A percentile compares a stretch with the other conserved stretches of the same genome.
These are phyloP conservation scores for Vanacampus margaritifer DNA, from an alignment of 2,113 vertebrate genomes.

Conservation along the genomic window DNA sequence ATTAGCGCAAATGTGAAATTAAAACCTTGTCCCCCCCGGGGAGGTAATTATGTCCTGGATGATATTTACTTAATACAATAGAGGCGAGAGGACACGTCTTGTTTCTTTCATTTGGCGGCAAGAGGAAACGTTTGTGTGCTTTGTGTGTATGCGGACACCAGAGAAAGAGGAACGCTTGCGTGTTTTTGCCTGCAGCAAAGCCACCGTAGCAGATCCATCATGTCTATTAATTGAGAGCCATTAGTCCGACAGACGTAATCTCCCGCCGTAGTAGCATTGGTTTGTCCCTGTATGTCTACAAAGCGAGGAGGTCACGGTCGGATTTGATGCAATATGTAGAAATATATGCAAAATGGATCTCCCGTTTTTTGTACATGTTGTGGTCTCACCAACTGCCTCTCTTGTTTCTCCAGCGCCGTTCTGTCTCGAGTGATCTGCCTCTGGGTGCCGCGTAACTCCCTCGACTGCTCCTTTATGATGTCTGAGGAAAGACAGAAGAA, in stretches of 20 bases:
- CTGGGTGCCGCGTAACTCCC: constrained; percentile 93
- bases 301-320: constrained; percentile 9
- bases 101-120: constrained; percentile 55
- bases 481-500: constrained; percentile 68
- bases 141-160: constrained; percentile 12
- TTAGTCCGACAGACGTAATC: constrained; percentile 38
- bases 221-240: constrained; percentile 43
- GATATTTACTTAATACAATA: constrained; percentile 68
- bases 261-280: constrained; percentile 12
- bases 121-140: constrained; percentile 25
- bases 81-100: constrained; percentile 26
- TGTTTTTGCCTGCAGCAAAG: constrained; percentile 43
- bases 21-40: constrained; percentile 55
- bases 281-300: neutral
- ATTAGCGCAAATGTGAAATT: constrained; percentile 62
- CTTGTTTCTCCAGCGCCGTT: constrained; percentile 90
- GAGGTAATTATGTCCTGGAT: constrained; percentile 69
- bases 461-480: constrained; percentile 93
- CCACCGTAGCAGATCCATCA: constrained; percentile 23
- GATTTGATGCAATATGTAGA: constrained; percentile 49
- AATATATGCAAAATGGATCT: neutral
- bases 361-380: neutral
- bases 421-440: constrained; percentile 93
- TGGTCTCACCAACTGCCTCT: constrained; percentile 92
- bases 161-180: constrained; percentile 7